These are phyloP conservation scores for Oncorhynchus gorbuscha DNA, from an alignment of 2,113 vertebrate genomes.

Conservation along the genomic window DNA sequence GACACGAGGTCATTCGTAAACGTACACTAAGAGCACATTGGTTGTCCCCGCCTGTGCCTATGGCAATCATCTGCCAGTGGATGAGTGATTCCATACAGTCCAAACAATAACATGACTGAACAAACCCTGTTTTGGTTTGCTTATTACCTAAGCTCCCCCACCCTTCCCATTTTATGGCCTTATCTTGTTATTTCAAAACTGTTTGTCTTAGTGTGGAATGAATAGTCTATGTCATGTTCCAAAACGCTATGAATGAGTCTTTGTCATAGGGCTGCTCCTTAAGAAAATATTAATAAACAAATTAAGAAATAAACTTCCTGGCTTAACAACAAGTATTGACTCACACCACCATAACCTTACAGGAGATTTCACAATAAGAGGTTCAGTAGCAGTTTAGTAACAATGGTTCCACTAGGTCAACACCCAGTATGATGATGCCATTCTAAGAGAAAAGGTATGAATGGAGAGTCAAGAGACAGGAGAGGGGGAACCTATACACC, in stretches of 20 bases:
- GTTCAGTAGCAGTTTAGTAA: slow-evolving; percentile 56
- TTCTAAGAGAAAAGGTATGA: not conserved
- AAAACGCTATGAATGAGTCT: slow-evolving; percentile 49
- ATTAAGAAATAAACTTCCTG: slow-evolving; percentile 76
- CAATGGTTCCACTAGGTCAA: slow-evolving; percentile 51
- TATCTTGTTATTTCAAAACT: slow-evolving; percentile 79
- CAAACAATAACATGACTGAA: slow-evolving; percentile 59
- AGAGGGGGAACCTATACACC: not conserved
- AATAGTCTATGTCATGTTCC: slow-evolving; percentile 69
- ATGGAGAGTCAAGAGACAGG: slow-evolving; percentile 26
- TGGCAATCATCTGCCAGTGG: slow-evolving; percentile 50
- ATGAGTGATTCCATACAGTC: slow-evolving; percentile 51
- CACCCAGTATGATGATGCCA: slow-evolving; percentile 30
- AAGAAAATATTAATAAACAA: slow-evolving; percentile 72
- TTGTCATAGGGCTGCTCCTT: slow-evolving; percentile 74
- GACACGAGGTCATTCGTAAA: slow-evolving; percentile 43
- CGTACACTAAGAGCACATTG: slow-evolving; percentile 35
- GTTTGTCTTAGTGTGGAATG: slow-evolving; percentile 74
- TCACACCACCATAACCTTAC: slow-evolving; percentile 42
- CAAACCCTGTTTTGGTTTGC: slow-evolving; percentile 78
- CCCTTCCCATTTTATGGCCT: slow-evolving; percentile 63
- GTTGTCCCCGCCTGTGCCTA: slow-evolving; percentile 62
- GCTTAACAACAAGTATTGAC: slow-evolving; percentile 65
- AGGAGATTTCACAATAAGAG: slow-evolving; percentile 47
- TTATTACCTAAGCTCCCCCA: slow-evolving; percentile 72